Conservation (phyloP, 2,797 vertebrate genomes). For the Hephaestus fuliginosus region DNA sequence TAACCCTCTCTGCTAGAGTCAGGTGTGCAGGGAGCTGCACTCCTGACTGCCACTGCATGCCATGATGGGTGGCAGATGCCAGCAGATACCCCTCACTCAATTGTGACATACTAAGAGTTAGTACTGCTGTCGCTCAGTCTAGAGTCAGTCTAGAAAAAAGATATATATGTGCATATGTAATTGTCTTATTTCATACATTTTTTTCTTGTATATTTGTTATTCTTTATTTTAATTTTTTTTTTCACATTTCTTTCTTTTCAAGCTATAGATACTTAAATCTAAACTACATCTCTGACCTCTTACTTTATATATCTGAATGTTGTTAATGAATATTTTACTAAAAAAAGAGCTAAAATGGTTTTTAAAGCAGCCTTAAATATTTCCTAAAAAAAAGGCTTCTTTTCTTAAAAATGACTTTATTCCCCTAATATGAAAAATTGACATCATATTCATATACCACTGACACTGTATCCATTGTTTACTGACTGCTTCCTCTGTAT, state of each 20-base stretch:
- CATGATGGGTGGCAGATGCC: slow-evolving; percentile 36
- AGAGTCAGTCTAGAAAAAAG: background rate
- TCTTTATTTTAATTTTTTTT: background rate
- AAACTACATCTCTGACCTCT: background rate
- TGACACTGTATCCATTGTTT: slow-evolving; percentile 1
- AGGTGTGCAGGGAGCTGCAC: slow-evolving; percentile 67
- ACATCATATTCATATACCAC: background rate
- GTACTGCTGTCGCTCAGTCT: background rate
- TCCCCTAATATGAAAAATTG: background rate
- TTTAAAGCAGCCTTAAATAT: background rate
- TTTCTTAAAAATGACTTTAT: background rate
- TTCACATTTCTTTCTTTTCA: background rate
- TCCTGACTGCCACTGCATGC: slow-evolving; percentile 51
- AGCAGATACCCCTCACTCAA: slow-evolving; percentile 17
- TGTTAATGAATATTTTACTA: background rate
- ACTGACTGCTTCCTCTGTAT: background rate
- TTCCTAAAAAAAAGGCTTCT: background rate
- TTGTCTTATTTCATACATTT: background rate
- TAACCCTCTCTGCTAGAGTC: slow-evolving; percentile 74
- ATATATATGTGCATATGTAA: background rate
- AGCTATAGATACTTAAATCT: background rate
- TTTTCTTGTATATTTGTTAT: background rate
- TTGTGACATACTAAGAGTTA: slow-evolving; percentile 16
- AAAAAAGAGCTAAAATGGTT: background rate
- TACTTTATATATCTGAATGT: background rate